Evolutionary conservation across 2,888 invertebrate genomes (phyloP).

Genomic region (Phyllotreta striolata): DNA sequence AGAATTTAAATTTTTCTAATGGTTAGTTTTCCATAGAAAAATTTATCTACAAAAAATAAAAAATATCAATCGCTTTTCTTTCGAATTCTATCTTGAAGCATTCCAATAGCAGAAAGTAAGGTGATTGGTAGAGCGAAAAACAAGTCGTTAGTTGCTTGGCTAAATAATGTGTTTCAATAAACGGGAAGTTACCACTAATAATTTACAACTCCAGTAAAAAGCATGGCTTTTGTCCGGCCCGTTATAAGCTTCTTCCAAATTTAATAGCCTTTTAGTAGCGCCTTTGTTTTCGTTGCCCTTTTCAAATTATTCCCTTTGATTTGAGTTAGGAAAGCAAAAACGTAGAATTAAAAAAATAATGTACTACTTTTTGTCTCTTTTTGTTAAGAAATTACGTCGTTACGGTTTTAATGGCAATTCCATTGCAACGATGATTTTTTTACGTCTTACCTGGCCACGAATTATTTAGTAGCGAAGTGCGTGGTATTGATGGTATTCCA

Average conservation of each 20-base stretch:
- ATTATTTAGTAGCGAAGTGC: too few species aligned
- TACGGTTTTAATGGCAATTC: too few species aligned
- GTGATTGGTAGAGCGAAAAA: constrained; percentile 31
- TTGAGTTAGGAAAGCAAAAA: constrained; percentile 1
- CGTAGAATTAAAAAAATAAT: neutral
- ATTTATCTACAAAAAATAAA: too few species aligned
- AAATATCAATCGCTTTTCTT: too few species aligned
- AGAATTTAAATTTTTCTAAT: too few species aligned
- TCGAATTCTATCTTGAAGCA: too few species aligned
- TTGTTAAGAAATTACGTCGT: too few species aligned
- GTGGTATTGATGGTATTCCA: too few species aligned
- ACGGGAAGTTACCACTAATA: constrained; percentile 32
- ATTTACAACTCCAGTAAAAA: constrained; percentile 32
- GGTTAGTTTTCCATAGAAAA: too few species aligned
- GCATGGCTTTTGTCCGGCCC: constrained; percentile 27
- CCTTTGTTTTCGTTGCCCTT: constrained; percentile 17
- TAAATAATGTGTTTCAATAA: constrained; percentile 33
- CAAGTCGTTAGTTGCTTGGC: constrained; percentile 25
- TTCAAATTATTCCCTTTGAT: constrained; percentile 19
- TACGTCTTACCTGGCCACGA: too few species aligned
- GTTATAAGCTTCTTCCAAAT: constrained; percentile 31
- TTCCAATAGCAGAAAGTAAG: neutral
- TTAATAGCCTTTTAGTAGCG: constrained; percentile 25
- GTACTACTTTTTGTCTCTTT: too few species aligned
- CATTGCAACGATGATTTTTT: too few species aligned